Evolutionary conservation across 2,113 vertebrate species (phyloP).

Genomic region (Oxyruncus cristatus): DNA sequence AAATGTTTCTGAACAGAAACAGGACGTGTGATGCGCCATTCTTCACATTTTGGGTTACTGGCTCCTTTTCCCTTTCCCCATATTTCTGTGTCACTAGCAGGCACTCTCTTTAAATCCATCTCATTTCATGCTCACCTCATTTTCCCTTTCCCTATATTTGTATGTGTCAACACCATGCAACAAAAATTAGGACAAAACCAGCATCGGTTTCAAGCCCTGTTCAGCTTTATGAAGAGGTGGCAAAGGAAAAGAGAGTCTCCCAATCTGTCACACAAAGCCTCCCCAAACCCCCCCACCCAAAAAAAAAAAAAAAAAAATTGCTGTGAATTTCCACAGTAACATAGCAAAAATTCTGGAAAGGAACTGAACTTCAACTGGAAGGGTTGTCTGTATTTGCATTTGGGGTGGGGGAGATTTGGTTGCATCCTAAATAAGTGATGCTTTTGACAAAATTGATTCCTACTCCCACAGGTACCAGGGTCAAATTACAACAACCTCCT

Average conservation of each 20-base stretch:
- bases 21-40: background rate
- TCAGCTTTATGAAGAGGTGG: background rate
- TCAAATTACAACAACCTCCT: background rate
- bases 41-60: background rate
- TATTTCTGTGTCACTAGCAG: background rate
- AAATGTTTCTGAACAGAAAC: background rate
- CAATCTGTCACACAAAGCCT: background rate
- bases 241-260: background rate
- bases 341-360: background rate
- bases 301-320: background rate
- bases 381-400: background rate
- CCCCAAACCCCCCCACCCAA: background rate
- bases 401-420: background rate
- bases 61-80: background rate
- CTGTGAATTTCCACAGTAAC: background rate
- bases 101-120: background rate
- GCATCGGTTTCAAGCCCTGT: background rate
- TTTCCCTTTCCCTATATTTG: constrained; percentile 22
- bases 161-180: background rate
- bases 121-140: constrained; percentile 1
- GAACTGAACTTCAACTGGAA: background rate
- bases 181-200: constrained; percentile 31
- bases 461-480: background rate
- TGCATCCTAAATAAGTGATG: background rate
- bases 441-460: background rate